These are phyloP conservation scores for Bursaphelenchus okinawaensis DNA, from an alignment of 2,888 invertebrate species.

Conservation along the genomic window DNA sequence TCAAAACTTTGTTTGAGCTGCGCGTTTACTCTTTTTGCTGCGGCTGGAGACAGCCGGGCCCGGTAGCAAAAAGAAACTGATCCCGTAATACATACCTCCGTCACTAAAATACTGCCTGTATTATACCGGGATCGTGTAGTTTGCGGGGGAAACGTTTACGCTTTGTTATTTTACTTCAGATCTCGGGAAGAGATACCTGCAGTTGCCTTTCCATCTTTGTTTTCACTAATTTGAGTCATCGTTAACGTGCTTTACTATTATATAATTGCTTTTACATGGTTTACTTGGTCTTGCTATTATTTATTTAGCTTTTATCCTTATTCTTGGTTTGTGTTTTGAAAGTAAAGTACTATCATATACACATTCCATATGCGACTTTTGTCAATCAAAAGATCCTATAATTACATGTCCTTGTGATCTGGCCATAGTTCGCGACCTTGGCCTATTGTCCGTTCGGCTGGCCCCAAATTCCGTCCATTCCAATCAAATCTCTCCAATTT, in stretches of 20 bases:
- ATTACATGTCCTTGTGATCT: not conserved
- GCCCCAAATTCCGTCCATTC: not conserved
- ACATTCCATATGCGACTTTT: no score
- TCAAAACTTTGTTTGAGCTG: slow-evolving; percentile 7
- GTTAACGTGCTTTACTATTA: no score
- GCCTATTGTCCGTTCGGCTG: slow-evolving; percentile 8
- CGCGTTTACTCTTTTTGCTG: not conserved
- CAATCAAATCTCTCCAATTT: not conserved
- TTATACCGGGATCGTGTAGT: not conserved
- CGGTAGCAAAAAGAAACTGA: not conserved
- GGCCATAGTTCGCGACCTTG: not conserved
- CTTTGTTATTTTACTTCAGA: no score
- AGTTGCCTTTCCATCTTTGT: no score
- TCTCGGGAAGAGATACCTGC: no score
- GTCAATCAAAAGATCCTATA: not conserved
- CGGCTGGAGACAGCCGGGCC: not conserved
- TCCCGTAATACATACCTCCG: not conserved
- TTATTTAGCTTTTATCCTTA: no score
- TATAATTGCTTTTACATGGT: no score
- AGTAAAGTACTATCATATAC: no score
- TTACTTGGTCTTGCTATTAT: no score
- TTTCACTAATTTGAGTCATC: no score
- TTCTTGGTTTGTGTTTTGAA: no score
- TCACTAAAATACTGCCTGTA: not conserved
- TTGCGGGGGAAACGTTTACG: not conserved